Evolutionary conservation across 2,888 invertebrate species (phyloP).

Genomic region (Ormyrus thymus): DNA sequence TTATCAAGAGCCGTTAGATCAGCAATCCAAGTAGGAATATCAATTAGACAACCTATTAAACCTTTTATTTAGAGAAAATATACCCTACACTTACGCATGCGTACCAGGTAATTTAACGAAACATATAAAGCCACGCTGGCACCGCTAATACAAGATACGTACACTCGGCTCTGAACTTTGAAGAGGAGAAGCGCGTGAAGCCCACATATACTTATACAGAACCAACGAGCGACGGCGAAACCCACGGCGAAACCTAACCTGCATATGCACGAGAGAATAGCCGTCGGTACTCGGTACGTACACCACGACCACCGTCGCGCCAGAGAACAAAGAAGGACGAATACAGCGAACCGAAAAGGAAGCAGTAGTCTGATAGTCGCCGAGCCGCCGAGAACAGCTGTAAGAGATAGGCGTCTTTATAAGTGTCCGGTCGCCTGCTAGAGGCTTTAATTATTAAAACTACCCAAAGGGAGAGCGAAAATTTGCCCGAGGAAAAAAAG

Average conservation of each 20-base stretch:
- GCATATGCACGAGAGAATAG: neutral
- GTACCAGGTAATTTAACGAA: slow-evolving; percentile 4
- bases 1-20: neutral
- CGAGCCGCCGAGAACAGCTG: neutral
- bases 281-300: slow-evolving; percentile 25
- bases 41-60: neutral
- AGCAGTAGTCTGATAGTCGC: neutral
- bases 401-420: neutral
- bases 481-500: no score
- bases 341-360: neutral
- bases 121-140: slow-evolving; percentile 51
- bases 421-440: neutral
- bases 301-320: neutral
- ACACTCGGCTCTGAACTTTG: slow-evolving; percentile 20
- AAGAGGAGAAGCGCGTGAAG: slow-evolving; percentile 9
- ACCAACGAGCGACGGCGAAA: neutral
- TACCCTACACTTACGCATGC: slow-evolving; percentile 4
- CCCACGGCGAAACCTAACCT: neutral
- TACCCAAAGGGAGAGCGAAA: no score
- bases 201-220: no score
- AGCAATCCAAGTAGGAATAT: neutral
- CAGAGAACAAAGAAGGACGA: slow-evolving; percentile 19
- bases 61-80: no score
- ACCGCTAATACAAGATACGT: slow-evolving; percentile 9
- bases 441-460: no score